Evolutionary conservation across 2,888 invertebrate genomes (phyloP), one percentile per base, ranked within the genome.

Genomic region (Eremobia ochroleuca): DNA sequence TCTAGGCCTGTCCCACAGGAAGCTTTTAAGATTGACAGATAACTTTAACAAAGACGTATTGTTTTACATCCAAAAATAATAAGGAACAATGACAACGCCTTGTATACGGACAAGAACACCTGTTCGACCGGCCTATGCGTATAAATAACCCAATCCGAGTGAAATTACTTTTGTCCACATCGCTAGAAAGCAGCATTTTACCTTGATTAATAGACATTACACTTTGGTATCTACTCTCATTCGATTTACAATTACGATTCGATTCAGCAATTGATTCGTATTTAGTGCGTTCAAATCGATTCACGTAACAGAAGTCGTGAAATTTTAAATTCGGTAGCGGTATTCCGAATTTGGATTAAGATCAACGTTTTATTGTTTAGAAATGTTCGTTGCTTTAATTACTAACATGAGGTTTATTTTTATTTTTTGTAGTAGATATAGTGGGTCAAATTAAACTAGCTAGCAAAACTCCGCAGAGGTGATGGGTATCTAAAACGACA

Each of bases 131-230:
- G 90, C 89, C 91, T 85, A 82, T 75, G 77, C 90, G 91, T 92
- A 95, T 96, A 94, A 95, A 96, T 95, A 94, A 94, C 93, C 90
- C 90, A 93, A 94, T 94, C 92, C 92, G 92, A 91, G 95, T 94
- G 94, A 95, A 95, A 96, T 96, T 93, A 93, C 92, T 93, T 95
- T 94, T 96, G 94, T 95, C 94, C 93, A 93, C 93, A 89, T 85
- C 83, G 81, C 77, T 92, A 92, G 94, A 95, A 93, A 95, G 93
- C 92, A 90, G 86, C 85, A 85, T 88, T 85, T 80, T 87, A 43
- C 75, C 74, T 85, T 82, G 77, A 88, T 88, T 85, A 81, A 81
- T 80, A 72, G 58, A 79, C 80, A 83, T 85, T 87, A 88, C 86
- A 90, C 74, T 88, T 91, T 92, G 92, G 94, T 93, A 93, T 94